Conservation (phyloP, 2,113 vertebrate genomes). For the Cricetomys ansorgei region DNA sequence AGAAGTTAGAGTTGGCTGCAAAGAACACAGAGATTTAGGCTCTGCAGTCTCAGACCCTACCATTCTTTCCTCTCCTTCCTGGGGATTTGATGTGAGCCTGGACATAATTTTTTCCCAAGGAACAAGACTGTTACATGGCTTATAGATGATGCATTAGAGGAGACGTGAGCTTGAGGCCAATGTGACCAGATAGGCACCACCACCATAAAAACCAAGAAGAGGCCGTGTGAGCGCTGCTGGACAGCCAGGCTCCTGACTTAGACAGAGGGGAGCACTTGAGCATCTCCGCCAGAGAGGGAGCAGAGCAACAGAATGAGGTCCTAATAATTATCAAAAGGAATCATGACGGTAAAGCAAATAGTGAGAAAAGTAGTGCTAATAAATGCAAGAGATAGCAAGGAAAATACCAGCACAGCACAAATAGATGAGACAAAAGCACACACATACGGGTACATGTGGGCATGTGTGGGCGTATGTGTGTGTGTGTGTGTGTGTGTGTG, state of each 20-base stretch:
- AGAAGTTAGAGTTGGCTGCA: neutral
- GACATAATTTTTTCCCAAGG: neutral
- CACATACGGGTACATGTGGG: neutral
- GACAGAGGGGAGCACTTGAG: neutral
- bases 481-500: neutral
- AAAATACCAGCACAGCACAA: neutral
- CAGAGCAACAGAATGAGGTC: neutral
- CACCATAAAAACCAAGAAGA: neutral
- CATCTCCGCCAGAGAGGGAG: too few species aligned
- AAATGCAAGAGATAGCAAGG: fast-evolving
- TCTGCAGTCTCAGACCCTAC: neutral
- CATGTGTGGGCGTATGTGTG: neutral
- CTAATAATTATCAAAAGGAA: neutral
- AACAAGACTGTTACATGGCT: neutral
- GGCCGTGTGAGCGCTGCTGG: fast-evolving
- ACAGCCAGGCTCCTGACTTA: neutral
- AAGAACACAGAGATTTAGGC: too few species aligned
- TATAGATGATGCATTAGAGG: too few species aligned
- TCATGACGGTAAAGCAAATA: neutral
- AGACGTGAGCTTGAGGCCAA: neutral
- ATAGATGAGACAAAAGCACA: neutral
- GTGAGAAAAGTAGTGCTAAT: neutral
- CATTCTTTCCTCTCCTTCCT: neutral
- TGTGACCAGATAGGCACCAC: neutral
- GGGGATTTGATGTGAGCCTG: neutral